These are phyloP conservation scores for Alviniconcha marisindica DNA, from an alignment of 1,140 invertebrate genomes.

Conservation along the genomic window DNA sequence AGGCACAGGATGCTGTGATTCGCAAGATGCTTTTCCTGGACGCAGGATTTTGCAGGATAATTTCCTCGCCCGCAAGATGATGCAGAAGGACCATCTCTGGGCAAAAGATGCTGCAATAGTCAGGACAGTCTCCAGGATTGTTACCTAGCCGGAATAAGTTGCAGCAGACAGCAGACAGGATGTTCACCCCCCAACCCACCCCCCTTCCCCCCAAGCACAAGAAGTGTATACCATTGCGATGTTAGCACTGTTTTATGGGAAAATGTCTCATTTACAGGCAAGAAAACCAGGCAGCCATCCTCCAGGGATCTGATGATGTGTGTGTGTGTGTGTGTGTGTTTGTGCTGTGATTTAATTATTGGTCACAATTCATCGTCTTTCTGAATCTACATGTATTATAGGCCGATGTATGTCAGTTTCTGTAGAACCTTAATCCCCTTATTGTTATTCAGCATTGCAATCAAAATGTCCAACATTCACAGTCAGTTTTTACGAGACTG, in stretches of 20 bases:
- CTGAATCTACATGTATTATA: neutral
- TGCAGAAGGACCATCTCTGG: too few relatives aligned
- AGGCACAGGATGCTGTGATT: too few relatives aligned
- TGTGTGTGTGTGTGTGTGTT: neutral
- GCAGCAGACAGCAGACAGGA: neutral
- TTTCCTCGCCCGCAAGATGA: too few relatives aligned
- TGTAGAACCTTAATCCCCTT: too few relatives aligned
- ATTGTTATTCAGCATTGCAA: neutral
- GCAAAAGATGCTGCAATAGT: too few relatives aligned
- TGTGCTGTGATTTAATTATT: conserved; percentile 28
- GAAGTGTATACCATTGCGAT: neutral
- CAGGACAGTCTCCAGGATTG: neutral
- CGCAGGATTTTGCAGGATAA: too few relatives aligned
- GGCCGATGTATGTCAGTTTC: too few relatives aligned
- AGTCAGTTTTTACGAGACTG: neutral
- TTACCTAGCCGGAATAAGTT: neutral
- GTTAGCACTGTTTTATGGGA: neutral
- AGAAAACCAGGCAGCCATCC: conserved; percentile 21
- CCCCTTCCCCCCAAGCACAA: neutral
- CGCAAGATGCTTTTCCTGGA: too few relatives aligned
- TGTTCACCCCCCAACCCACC: neutral
- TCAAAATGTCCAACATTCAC: neutral
- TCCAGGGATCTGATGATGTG: conserved; percentile 37
- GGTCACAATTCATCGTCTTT: conserved; percentile 12
- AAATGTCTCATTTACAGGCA: neutral